Base-by-base conservation (phyloP, 2,113 vertebrate species). In the Phalacrocorax carbo region DNA sequence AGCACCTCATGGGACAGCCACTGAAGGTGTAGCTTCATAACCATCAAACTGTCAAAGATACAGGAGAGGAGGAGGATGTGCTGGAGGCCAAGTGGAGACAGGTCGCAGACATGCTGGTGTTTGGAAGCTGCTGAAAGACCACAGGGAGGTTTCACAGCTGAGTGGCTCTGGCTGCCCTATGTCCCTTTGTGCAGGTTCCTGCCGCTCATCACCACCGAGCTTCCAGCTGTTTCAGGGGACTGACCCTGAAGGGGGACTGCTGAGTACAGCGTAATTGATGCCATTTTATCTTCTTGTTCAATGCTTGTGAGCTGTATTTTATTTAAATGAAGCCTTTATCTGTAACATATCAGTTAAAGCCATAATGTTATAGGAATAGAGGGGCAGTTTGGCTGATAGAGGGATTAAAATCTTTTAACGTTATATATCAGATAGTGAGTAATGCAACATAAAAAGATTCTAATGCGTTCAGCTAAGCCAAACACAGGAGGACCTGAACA, bases 131-230 rank as follows among this genome's bases (percentile, higher is more conserved):
- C 15, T 27, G 81, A 5, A 34, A n/a, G 65, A 36, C 60, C 3
- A 2, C 0, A 5, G 42, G 65, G 17, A 60, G 32, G 46, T 10
- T 77, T 42, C 0, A 3, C 26, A 21, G 13, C 51, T 1, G 0
- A 7, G 40, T 1, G 5, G 13, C 34, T 32, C 57, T 30, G 46
- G 20, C 44, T 27, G 22, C 40, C 11, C 15, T 1, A 0, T 9
- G n/a, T 25, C 78, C 27, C 17, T 36, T 23, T 11, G 21, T 5
- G 44, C 2, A 1, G 25, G 54, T 11, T 55, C 69, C 21, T 55
- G 76, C 48, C 1, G 5, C 55, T 42, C 62, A 16, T 42, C 0
- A 1, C n/a, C 44, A 16, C 69, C 1, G 5, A 49, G 36, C 15
- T 49, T 23, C 80, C 68, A 40, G 55, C 30, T 3, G 0, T 30